Conservation (phyloP, 1,140 invertebrate genomes). For the Nephila pilipes region DNA sequence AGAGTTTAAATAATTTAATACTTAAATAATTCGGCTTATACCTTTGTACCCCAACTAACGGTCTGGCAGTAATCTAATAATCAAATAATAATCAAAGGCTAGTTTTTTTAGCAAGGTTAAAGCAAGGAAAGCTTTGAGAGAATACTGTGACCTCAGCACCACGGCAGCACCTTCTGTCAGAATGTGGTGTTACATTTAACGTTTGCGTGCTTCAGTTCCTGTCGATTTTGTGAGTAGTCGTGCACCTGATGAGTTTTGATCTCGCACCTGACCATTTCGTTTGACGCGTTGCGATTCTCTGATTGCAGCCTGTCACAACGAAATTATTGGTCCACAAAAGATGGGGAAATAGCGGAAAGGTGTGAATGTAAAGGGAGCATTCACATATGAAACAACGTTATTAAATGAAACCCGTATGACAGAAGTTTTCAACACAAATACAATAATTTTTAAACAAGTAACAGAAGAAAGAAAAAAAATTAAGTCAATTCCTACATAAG, state of each 20-base stretch:
- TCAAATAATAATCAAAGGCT: too few species aligned
- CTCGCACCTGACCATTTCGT: constrained; percentile 19
- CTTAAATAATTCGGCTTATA: too few species aligned
- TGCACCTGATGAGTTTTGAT: background rate
- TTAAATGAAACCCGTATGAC: background rate
- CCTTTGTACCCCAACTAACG: too few species aligned
- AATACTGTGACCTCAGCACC: background rate
- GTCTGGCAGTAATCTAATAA: too few species aligned
- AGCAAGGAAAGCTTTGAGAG: too few species aligned
- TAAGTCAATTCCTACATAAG: too few species aligned
- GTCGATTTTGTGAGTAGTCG: background rate
- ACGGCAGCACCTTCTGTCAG: background rate
- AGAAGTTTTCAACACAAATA: too few species aligned
- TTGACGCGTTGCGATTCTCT: background rate
- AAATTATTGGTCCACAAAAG: background rate
- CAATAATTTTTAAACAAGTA: too few species aligned
- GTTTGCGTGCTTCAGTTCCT: background rate
- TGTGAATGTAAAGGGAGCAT: background rate
- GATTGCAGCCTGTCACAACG: constrained; percentile 20
- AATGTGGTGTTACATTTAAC: background rate
- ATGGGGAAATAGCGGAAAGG: background rate
- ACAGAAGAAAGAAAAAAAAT: too few species aligned
- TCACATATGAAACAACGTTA: background rate
- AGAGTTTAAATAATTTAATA: too few species aligned
- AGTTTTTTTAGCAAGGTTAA: too few species aligned